Percentiles rank a stretch among this genome's conserved stretches.
Evolutionary conservation across 2,888 invertebrate species (phyloP).

Genomic region (Dolichomitus sp.): DNA sequence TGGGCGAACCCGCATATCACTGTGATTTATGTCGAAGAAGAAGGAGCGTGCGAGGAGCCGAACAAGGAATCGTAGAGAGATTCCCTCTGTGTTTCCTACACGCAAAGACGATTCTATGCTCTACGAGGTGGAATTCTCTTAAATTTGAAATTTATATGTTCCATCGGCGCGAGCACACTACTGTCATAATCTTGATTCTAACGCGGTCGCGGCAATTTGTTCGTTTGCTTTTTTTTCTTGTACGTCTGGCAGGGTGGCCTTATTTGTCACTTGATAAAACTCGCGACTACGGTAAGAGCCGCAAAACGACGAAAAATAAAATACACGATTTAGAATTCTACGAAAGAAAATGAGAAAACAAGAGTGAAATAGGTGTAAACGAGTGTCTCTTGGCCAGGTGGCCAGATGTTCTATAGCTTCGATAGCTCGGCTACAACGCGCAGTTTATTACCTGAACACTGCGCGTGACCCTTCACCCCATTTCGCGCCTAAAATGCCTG

Average conservation of each 20-base stretch:
- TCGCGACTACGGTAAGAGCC: conserved; percentile 32
- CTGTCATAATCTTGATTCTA: conserved; percentile 85
- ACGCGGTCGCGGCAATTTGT: conserved; percentile 80
- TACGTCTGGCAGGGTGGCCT: conserved; percentile 81
- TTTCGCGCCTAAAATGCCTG: conserved; percentile 24
- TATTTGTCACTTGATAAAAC: conserved; percentile 78
- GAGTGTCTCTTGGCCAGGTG: not conserved
- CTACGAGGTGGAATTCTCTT: conserved; percentile 80
- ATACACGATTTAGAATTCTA: conserved; percentile 39
- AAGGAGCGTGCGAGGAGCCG: conserved; percentile 63
- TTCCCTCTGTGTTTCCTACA: conserved; percentile 58
- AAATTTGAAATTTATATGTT: conserved; percentile 85
- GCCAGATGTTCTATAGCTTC: conserved; percentile 7
- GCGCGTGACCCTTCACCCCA: conserved; percentile 27
- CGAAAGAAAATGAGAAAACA: conserved; percentile 6
- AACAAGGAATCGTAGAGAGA: conserved; percentile 41
- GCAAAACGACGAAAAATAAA: conserved; percentile 1
- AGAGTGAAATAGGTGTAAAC: not conserved
- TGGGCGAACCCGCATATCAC: conserved; percentile 86
- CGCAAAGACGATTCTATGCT: conserved; percentile 60
- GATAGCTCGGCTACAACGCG: not conserved
- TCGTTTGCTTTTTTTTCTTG: conserved; percentile 64
- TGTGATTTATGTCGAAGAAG: conserved; percentile 83
- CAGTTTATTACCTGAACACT: not conserved
- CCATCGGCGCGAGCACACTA: conserved; percentile 69